Percentiles rank a stretch among this genome's conserved stretches.
These are phyloP conservation scores for Hypanus sabinus DNA, from an alignment of 2,113 vertebrate genomes.

Conservation along the genomic window DNA sequence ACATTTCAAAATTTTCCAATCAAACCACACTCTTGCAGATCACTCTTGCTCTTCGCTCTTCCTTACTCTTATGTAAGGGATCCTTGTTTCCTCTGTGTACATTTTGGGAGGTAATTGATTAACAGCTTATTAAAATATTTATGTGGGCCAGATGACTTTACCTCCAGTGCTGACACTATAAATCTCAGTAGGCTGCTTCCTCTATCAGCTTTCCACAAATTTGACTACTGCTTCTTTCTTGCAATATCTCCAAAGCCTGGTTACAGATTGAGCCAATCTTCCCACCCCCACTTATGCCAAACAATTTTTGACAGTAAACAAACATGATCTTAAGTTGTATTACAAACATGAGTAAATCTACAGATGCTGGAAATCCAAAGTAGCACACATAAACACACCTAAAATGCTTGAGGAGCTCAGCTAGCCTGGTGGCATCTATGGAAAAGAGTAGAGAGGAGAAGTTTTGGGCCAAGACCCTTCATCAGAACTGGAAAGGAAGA, in stretches of 20 bases:
- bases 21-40: not conserved
- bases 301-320: not conserved
- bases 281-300: not conserved
- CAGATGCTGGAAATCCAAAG: too few species aligned
- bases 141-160: not conserved
- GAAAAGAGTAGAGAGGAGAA: too few species aligned
- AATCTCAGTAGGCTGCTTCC: not conserved
- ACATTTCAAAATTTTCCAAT: not conserved
- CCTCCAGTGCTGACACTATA: not conserved
- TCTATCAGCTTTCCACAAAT: too few species aligned
- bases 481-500: too few species aligned
- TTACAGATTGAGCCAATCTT: not conserved
- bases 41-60: not conserved
- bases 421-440: too few species aligned
- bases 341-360: too few species aligned
- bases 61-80: not conserved
- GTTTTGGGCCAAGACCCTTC: too few species aligned
- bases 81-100: not conserved
- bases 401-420: too few species aligned
- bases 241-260: not conserved
- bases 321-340: not conserved
- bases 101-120: not conserved
- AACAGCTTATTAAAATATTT: not conserved
- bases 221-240: too few species aligned
- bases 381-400: too few species aligned